Evolutionary conservation across 2,888 invertebrate species (phyloP).

Genomic region (Pseudococcus viburni): DNA sequence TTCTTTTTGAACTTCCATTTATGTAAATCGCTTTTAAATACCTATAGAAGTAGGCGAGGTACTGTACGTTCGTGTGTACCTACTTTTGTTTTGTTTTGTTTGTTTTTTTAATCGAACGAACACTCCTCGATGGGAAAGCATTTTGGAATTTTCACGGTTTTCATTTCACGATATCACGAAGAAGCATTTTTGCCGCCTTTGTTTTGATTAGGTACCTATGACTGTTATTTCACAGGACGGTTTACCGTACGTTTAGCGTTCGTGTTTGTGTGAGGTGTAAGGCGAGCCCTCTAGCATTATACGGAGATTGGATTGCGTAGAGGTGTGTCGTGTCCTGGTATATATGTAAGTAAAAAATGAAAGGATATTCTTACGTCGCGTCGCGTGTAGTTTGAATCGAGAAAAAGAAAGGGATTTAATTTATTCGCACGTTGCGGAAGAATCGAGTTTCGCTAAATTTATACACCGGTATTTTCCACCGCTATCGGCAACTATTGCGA

Average conservation of each 20-base stretch:
- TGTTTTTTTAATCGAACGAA: no score
- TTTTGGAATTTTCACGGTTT: slow-evolving; percentile 7
- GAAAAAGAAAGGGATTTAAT: slow-evolving; percentile 1
- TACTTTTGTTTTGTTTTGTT: neutral
- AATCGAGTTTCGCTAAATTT: neutral
- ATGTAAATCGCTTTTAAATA: slow-evolving; percentile 5
- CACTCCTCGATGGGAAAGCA: neutral
- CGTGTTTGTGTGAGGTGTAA: neutral
- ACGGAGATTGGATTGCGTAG: neutral
- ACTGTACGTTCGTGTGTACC: neutral
- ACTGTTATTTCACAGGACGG: neutral
- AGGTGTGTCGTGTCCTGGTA: slow-evolving; percentile 15
- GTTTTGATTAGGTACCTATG: no score
- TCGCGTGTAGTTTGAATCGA: neutral
- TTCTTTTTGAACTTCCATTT: neutral
- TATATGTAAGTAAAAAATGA: neutral
- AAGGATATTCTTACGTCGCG: neutral
- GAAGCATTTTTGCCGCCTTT: no score
- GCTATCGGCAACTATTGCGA: no score
- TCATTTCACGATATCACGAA: neutral
- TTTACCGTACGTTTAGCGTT: neutral
- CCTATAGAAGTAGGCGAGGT: neutral
- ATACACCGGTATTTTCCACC: no score
- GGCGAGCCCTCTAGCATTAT: neutral
- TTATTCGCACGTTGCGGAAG: neutral